phyloP scores from a whole-genome alignment of 2,888 invertebrate species.

The Balanococcus diminutus region DNA sequence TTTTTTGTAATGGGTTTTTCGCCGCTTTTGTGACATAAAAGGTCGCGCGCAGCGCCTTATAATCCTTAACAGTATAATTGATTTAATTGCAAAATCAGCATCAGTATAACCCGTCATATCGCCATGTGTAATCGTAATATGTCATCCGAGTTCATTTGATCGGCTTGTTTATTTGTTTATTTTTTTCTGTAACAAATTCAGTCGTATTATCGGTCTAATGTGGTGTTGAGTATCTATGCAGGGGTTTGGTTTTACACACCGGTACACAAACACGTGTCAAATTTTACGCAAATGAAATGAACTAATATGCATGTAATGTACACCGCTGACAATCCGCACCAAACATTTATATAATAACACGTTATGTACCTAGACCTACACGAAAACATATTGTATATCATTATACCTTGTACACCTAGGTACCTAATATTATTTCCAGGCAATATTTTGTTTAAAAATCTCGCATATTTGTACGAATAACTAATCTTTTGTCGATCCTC shows the following conservation, averaged over 20 bases:
- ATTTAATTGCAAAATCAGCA: conserved; percentile 15
- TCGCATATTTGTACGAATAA: no score
- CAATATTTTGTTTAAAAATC: no score
- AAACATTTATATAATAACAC: background rate
- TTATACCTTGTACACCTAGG: background rate
- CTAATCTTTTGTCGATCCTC: no score
- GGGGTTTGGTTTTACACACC: background rate
- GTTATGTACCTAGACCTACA: background rate
- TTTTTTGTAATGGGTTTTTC: conserved; percentile 33
- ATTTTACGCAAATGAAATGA: background rate
- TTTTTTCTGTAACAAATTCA: no score
- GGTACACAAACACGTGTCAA: conserved; percentile 2
- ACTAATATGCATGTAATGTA: background rate
- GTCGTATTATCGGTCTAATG: background rate
- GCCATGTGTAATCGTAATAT: conserved; percentile 8
- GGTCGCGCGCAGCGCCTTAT: conserved; percentile 14
- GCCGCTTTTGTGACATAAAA: conserved; percentile 24
- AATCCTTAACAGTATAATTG: background rate
- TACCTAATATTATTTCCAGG: background rate
- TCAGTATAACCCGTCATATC: background rate
- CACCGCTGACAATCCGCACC: background rate
- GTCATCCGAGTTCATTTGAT: background rate
- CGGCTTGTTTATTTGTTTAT: background rate
- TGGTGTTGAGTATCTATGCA: background rate
- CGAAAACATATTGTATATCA: background rate